Evolutionary conservation across 2,113 vertebrate genomes (phyloP), one percentile per base, ranked within the genome.

Genomic region (Oreochromis aureus): DNA sequence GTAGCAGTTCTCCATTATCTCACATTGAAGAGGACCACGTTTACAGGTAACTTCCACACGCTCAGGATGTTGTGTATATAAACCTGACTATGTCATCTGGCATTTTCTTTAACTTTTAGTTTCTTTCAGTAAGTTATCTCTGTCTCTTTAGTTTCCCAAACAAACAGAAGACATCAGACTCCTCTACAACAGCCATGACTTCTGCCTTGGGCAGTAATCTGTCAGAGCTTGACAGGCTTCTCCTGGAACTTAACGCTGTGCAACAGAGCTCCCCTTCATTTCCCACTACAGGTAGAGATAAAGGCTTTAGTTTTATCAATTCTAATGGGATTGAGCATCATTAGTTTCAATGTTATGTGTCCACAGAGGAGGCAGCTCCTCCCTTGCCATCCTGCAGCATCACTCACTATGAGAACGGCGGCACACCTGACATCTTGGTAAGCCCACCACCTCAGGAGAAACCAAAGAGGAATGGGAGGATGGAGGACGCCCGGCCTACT

Each of bases 11-110:
- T 71, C 95, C 97, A 1, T 88, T 96, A 7, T 94, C 97, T 92
- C 96, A 96, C 36, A 88, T 95, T 12, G 99, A 99, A 95, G 99
- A 99, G 90, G 99, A 99, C 69, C 98, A 99, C 97, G 98, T 99
- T 55, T 99, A 99, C 96, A 99, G 99, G 99, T 99, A 96, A 9
- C 76, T 30, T 13, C 39, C 3, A 5, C 39, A 69, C 48, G 6
- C 61, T 32, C 11, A 0, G 44, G 8, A 71, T 30, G 9, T 54
- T 44, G 9, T 69, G 16, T 22, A 3, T 54, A 5, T 5, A 5
- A 61, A 22, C 4, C n/a, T 24, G 4, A 22, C 7, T 2, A 5
- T 3, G 0, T 55, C 41, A 24, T 71, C 22, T 46, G 16, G 36
- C 6, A 18, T 53, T 69, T 66, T 79, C 6, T 76, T 41, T 48